Evolutionary conservation across 2,888 invertebrate genomes (phyloP).

Genomic region (Cryptus armator): DNA sequence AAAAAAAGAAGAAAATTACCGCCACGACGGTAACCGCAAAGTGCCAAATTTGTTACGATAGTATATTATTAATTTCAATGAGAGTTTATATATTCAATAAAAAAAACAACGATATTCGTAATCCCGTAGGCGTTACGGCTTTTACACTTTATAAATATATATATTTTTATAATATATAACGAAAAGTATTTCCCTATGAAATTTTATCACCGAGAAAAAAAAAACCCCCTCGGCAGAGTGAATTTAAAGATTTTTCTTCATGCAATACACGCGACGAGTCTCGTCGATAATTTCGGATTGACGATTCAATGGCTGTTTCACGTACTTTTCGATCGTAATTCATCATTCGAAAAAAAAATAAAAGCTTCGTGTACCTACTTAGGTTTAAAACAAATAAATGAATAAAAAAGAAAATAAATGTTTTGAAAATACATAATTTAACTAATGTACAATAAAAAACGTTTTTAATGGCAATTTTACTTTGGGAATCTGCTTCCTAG

Average conservation of each 20-base stretch:
- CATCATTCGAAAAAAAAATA: slow-evolving; percentile 19
- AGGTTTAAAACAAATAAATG: slow-evolving; percentile 7
- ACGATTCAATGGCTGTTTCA: slow-evolving; percentile 64
- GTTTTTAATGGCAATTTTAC: slow-evolving; percentile 44
- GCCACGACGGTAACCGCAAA: slow-evolving; percentile 38
- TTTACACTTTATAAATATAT: slow-evolving; percentile 60
- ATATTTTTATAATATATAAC: slow-evolving; percentile 59
- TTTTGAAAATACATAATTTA: slow-evolving; percentile 66
- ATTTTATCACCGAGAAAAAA: slow-evolving; percentile 11
- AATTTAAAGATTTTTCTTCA: slow-evolving; percentile 34
- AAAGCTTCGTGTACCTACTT: slow-evolving; percentile 53
- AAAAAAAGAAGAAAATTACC: slow-evolving; percentile 24
- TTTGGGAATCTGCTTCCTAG: not conserved
- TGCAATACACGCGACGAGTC: slow-evolving; percentile 22
- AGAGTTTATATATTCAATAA: slow-evolving; percentile 37
- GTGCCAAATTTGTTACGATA: slow-evolving; percentile 59
- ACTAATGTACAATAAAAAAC: slow-evolving; percentile 67
- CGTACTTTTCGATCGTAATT: slow-evolving; percentile 65
- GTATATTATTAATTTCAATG: slow-evolving; percentile 38
- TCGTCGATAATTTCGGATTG: slow-evolving; percentile 28
- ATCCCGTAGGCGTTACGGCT: slow-evolving; percentile 34
- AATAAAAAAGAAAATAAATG: slow-evolving; percentile 43
- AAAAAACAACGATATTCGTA: slow-evolving; percentile 40
- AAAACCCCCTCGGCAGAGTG: not conserved
- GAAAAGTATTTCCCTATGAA: slow-evolving; percentile 28